Base-by-base conservation (phyloP, 2,888 invertebrate genomes). In the Drosophila kanekoi region DNA sequence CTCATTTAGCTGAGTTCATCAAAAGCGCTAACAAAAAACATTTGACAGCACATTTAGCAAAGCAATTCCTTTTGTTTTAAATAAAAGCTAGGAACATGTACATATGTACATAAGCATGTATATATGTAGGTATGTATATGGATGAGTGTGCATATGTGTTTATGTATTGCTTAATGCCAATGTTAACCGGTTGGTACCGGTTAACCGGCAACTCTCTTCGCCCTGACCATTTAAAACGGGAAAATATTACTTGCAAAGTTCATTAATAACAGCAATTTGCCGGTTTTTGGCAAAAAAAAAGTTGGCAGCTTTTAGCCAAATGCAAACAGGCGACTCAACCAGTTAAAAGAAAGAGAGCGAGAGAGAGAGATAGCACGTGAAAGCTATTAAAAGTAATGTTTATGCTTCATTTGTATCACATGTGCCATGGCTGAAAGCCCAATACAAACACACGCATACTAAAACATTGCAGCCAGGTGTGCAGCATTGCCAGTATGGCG, bases 341-440 rank as follows among this genome's bases (percentile, higher is more conserved):
- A 60, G 63, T 72, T 73, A 40, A 41, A 9, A 43, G 38, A 41
- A 43, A 28, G 4, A 18, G 41, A 16, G 33, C 3, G 28, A 52
- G 16, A 38, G 32, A 57, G 18, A 32, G 51, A 14, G 49, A 5
- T 28, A 28, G 14, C 14, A 18, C 45, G 48, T 18, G 59, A 63
- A 53, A 60, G 62, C 67, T 48, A 72, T 72, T 77, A 56, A 72
- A 59, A 67, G 52, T 59, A 72, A 62, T 75, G 62, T 77, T 75
- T 72, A 67, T 75, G 73, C 56, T 45, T 72, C 60, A 40, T 66
- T 72, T 66, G 51, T 38, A 59, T 77, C 77, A 60, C 60, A 73
- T 77, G 72, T 77, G 72, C 67, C 66, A 57, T 44, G 38, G 14
- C 54, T 11, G 41, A 41, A 20, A 35, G 37, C 23, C 32, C 20